Evolutionary conservation across 1,140 invertebrate species (phyloP), one percentile per base, ranked within the genome.

Genomic region (Lasaia peninsularis): DNA sequence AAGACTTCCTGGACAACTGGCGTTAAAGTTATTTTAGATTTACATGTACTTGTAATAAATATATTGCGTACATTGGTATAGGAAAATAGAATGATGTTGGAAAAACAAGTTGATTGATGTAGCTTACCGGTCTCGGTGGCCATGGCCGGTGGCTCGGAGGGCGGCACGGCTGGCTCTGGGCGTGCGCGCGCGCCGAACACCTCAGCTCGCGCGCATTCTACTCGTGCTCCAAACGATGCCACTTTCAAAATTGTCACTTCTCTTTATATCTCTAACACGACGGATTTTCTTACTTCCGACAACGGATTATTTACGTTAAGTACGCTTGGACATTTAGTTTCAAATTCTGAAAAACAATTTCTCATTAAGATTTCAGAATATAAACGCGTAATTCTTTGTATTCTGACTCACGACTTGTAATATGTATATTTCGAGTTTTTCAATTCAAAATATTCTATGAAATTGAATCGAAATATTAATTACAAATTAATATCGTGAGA

Each of bases 71-170:
- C 28, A 55, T 40, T 34, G 20, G 48, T 51, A 37, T 37, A 44
- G 53, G 16, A 52, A 56, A 56, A 56, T 61, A 56, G 49, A 32
- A 52, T 56, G 34, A 40, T 44, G 14, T 12, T 21, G 40, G 53
- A 56, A 56, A 48, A 56, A 56, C 53, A 56, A 37, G 37, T 56
- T 56, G 53, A 56, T 56, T 56, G 40, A 56, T 40, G 28, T 40
- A 11, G 76, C 85, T 83, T 55, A 90, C 88, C 86, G 52, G 88
- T 83, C 58, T 90, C 86, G 74, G 86, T 87, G 67, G 88, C 86
- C 88, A 90, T 90, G 83, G 85, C 80, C 65, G 83, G 75, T 64
- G 83, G 84, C 58, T 85, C 83, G 21, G 81, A 85, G 71, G 88
- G 86, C 78, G 85, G 85, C 84, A 86, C 79, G 73, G 69, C 73